A percentile compares a stretch with the other conserved stretches of the same genome.
Conservation (phyloP, 2,797 vertebrate genomes). For the Acestrorhynchus altus region DNA sequence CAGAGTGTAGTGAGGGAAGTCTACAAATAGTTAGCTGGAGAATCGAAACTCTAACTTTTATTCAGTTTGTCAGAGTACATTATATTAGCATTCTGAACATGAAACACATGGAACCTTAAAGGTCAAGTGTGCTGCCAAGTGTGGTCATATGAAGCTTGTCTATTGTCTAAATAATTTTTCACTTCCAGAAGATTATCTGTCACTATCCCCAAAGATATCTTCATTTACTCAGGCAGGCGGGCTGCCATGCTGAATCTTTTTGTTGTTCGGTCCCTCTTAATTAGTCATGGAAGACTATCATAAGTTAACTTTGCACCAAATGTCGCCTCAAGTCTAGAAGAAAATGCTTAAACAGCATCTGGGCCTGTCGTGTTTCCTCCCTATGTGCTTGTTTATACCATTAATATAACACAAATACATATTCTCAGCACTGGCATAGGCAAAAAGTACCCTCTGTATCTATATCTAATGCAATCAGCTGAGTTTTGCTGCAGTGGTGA, state of each 20-base stretch:
- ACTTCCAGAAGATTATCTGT: neutral
- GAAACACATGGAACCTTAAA: conserved; percentile 20
- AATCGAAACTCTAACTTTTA: neutral
- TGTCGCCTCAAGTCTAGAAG: conserved; percentile 18
- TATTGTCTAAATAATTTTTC: conserved; percentile 17
- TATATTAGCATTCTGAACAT: conserved; percentile 10
- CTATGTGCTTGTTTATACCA: conserved; percentile 5
- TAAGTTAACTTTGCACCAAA: conserved; percentile 32
- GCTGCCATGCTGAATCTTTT: conserved; percentile 29
- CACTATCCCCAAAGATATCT: neutral
- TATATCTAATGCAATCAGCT: neutral
- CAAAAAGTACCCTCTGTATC: neutral
- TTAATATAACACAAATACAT: neutral
- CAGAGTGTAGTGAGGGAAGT: too few species aligned
- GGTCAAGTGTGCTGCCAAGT: conserved; percentile 25
- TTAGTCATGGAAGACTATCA: conserved; percentile 41
- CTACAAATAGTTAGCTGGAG: too few species aligned
- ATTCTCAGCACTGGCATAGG: neutral
- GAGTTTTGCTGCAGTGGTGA: neutral
- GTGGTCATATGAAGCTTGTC: neutral
- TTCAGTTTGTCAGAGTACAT: neutral
- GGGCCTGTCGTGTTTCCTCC: conserved; percentile 24
- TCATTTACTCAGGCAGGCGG: conserved; percentile 2
- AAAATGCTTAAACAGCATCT: conserved; percentile 44
- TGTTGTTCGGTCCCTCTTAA: conserved; percentile 40